These are phyloP conservation scores for Odontocolon sp. DNA, from an alignment of 2,888 invertebrate species.

Conservation along the genomic window DNA sequence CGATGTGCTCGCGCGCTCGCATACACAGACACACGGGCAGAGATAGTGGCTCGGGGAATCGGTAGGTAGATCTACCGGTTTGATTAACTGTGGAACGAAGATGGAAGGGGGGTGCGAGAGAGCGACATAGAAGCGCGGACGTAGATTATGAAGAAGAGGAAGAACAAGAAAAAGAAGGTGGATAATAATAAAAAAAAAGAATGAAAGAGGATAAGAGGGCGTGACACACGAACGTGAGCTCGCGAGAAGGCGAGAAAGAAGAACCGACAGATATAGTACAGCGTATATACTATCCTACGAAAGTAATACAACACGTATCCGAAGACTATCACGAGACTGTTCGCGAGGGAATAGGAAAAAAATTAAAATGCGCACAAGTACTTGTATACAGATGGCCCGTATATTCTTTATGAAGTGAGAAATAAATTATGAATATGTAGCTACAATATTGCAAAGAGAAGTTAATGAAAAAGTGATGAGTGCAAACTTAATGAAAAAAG, in stretches of 20 bases:
- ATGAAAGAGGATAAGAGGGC: constrained; percentile 61
- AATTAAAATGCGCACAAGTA: constrained; percentile 2
- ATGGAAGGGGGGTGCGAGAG: constrained; percentile 37
- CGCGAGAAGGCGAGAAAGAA: constrained; percentile 28
- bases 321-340: constrained; percentile 51
- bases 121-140: constrained; percentile 32
- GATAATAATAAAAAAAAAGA: neutral
- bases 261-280: constrained; percentile 10
- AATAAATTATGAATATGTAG: neutral
- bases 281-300: constrained; percentile 7
- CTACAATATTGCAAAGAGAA: neutral
- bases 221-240: constrained; percentile 58
- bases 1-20: constrained; percentile 39
- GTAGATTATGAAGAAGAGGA: constrained; percentile 36
- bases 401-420: constrained; percentile 29
- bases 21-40: constrained; percentile 11
- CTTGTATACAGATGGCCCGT: neutral
- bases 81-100: constrained; percentile 67
- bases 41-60: constrained; percentile 41
- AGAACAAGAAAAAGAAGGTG: constrained; percentile 31
- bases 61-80: constrained; percentile 69
- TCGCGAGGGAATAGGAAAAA: neutral
- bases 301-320: constrained; percentile 21
- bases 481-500: too few relatives aligned
- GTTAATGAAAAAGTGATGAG: too few relatives aligned